Base-by-base conservation (phyloP, 2,797 vertebrate genomes). In the Pempheris klunzingeri region DNA sequence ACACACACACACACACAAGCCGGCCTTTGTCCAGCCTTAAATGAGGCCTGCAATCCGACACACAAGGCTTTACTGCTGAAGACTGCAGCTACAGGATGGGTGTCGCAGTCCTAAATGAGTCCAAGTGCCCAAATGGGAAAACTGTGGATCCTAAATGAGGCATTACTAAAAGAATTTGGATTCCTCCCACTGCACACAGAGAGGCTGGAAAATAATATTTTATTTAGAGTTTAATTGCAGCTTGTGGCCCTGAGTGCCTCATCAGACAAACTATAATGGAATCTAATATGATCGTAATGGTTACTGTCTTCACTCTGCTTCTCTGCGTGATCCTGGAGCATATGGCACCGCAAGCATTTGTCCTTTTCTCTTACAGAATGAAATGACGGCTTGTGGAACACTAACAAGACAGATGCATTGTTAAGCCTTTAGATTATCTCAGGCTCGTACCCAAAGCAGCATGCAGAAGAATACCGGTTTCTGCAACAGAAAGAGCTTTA, bases 211-310 rank as follows among this genome's bases (percentile, higher is more conserved):
- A 92, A 93, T 91, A 87, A 92, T 92, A 89, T 94, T 93, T 94
- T 92, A 93, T 92, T 92, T 92, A 73, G 83, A 89, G 82, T 93
- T 92, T 94, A 93, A 94, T 94, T 94, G 93, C 87, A 38, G 87
- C 92, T 91, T 67, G 85, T 92, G 91, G 92, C 90, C 90, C 72
- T 44, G 73, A 93, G 88, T 88, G 76, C 75, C 85, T 78, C 88
- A 91, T 88, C 90, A 91, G 88, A 93, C 87, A 91, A 90, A 89
- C 80, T 79, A 83, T 91, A 89, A 91, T 91, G 81, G 82, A 88
- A 86, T 88, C 78, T 92, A 91, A 92, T 90, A 92, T 87, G 83
- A 91, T 90, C 38, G 76, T 90, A 91, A 94, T 93, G 88, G 88
- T 87, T 90, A 88, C 85, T 63, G 86, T 92, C 78, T 86, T 90